Conservation (phyloP, 1,140 invertebrate species). For the Cardiocondyla obscurior region DNA sequence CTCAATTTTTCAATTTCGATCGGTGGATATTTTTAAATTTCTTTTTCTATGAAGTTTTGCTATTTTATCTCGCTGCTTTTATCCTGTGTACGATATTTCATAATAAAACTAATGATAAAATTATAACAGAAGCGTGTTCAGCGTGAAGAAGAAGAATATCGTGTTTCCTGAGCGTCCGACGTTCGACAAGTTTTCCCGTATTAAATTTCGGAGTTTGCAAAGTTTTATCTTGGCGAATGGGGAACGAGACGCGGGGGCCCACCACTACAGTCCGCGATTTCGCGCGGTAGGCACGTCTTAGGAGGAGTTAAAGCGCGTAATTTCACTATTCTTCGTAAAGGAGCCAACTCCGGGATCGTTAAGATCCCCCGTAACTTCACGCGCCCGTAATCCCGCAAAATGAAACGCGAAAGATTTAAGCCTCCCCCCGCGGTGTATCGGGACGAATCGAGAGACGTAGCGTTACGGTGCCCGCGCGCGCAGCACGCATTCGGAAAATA, state of each 20-base stretch:
- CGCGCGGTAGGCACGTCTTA: slow-evolving; percentile 29
- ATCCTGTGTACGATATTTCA: background rate
- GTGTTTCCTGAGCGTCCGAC: slow-evolving; percentile 7
- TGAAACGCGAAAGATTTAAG: slow-evolving; percentile 44
- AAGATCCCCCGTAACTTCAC: slow-evolving; percentile 35
- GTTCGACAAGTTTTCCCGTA: slow-evolving; percentile 42
- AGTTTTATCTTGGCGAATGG: background rate
- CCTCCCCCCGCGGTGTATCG: background rate
- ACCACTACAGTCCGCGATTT: background rate
- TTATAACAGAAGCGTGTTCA: slow-evolving; percentile 1
- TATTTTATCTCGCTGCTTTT: slow-evolving; percentile 11
- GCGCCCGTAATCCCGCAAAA: slow-evolving; percentile 17
- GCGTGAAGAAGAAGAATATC: slow-evolving; percentile 4
- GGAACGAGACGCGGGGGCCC: background rate
- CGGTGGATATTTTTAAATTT: background rate
- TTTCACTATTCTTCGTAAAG: slow-evolving; percentile 47
- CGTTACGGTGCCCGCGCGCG: background rate
- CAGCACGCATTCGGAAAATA: background rate
- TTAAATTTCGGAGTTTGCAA: slow-evolving; percentile 50
- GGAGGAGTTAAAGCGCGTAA: slow-evolving; percentile 33
- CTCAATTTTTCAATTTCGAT: background rate
- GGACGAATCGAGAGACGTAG: background rate
- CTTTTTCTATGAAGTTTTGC: slow-evolving; percentile 16
- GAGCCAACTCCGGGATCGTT: background rate
- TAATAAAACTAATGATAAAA: slow-evolving; percentile 63